phyloP scores from a whole-genome alignment of 2,888 invertebrate genomes.

The Nemotelus pantherinus region DNA sequence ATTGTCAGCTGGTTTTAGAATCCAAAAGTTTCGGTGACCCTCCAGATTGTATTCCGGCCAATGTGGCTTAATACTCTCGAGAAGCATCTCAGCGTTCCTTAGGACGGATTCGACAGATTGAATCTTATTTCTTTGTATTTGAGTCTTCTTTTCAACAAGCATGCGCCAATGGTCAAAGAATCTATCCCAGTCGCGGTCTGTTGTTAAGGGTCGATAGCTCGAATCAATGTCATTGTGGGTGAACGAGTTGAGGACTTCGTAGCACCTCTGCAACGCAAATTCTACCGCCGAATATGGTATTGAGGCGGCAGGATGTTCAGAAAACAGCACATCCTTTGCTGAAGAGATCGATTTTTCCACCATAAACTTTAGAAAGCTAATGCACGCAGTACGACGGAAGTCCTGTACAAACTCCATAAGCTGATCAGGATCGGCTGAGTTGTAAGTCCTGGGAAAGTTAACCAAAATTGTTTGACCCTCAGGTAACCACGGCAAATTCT shows the following conservation, averaged over 20 bases:
- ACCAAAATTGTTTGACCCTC: neutral
- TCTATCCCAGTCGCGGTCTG: conserved; percentile 55
- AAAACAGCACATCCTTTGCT: neutral
- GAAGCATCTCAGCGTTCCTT: conserved; percentile 50
- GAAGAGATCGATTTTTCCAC: conserved; percentile 2
- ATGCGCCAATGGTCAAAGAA: conserved; percentile 56
- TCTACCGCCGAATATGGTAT: conserved; percentile 18
- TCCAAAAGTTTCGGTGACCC: conserved; percentile 84
- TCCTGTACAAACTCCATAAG: neutral
- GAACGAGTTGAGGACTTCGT: neutral
- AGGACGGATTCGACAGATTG: conserved; percentile 52
- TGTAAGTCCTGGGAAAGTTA: conserved; percentile 16
- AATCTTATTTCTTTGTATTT: conserved; percentile 59
- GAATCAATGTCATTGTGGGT: conserved; percentile 26
- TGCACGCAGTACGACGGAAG: conserved; percentile 26
- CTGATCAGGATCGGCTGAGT: conserved; percentile 1
- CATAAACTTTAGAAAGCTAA: conserved; percentile 18
- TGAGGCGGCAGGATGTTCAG: neutral
- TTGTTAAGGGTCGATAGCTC: neutral
- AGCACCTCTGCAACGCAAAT: conserved; percentile 28
- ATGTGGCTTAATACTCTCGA: conserved; percentile 2
- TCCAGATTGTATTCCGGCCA: conserved; percentile 72
- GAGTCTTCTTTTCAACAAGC: conserved; percentile 53
- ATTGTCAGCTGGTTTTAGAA: conserved; percentile 75
- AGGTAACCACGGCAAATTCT: neutral